Evolutionary conservation across 2,797 vertebrate species (phyloP), one percentile per base, ranked within the genome.

Genomic region (Loriculus beryllinus): DNA sequence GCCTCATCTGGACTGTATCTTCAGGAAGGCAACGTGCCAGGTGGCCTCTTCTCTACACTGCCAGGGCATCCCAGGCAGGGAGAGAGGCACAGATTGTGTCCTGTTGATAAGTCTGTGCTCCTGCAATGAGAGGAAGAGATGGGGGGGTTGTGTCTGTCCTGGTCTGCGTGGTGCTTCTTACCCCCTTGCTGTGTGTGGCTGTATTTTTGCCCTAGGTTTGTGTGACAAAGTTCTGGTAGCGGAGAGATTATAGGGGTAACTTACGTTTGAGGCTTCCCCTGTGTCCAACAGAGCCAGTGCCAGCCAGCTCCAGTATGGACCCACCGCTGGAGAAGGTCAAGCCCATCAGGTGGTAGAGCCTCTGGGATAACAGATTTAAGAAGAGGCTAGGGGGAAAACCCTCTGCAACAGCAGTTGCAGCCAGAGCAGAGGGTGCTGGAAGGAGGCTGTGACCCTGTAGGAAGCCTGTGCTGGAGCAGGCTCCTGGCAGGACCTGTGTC

Each of bases 371-470:
- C 22, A 33, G 17, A 39, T 26, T 6, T 37, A 13, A 39, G 10
- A 29, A 54, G 12, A 8, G 43, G 7, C 21, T 33, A n/a, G 18
- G 26, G 37, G 26, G 12, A 29, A 67, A 72, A 29, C 3, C 14
- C 47, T 22, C 13, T 29, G 14, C 17, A 72, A 60, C n/a, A 54
- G 60, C 52, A 67, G 9, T 60, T 78, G 71, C 40, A 60, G 16
- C 52, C 82, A 42, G 28, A 65, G 45, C 28, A 56, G 23, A n/a
- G 22, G 28, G 28, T 35, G 35, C 9, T 20, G 0, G 0, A 26
- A 67, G 14, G 28, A 62, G 35, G 20, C n/a, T 77, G 47, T 54
- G 47, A 33, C 16, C 17, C 28, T 9, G 3, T 54, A 47, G 42
- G 59, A 71, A 60, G 14, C 35, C 17, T 43, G 17, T 60, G 19